A percentile compares a stretch with the other conserved stretches of the same genome.
Conservation (phyloP, 1,140 invertebrate species). For the Pteromalus puparum region DNA sequence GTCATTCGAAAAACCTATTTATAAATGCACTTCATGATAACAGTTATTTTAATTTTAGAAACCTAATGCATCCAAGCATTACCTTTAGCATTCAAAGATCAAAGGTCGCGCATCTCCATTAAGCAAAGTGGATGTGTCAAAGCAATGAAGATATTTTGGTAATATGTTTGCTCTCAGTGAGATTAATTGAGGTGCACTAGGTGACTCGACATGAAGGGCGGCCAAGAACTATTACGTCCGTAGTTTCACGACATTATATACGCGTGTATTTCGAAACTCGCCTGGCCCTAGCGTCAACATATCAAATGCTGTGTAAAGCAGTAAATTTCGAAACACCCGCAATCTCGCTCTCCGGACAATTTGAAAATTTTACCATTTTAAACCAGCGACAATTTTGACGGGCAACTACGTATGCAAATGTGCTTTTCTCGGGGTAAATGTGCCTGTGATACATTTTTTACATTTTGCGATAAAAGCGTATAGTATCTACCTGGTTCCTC, state of each 20-base stretch:
- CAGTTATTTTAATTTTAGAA: too few species aligned
- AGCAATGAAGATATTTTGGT: too few species aligned
- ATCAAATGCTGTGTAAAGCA: not conserved
- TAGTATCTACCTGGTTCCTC: constrained; percentile 77
- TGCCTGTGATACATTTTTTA: not conserved
- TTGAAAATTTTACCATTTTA: too few species aligned
- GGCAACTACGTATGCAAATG: too few species aligned
- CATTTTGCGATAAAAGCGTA: not conserved
- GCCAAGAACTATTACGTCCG: not conserved
- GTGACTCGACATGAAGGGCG: not conserved
- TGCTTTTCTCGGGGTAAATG: too few species aligned
- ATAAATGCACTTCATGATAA: too few species aligned
- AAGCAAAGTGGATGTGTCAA: too few species aligned
- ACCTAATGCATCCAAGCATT: too few species aligned
- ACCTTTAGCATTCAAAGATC: too few species aligned
- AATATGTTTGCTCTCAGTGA: not conserved
- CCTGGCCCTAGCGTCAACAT: not conserved
- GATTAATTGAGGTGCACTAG: not conserved
- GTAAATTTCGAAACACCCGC: not conserved
- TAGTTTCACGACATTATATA: not conserved
- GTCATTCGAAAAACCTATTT: too few species aligned
- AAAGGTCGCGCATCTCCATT: too few species aligned
- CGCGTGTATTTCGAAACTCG: not conserved
- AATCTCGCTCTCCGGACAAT: not conserved
- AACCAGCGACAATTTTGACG: too few species aligned